Conservation (phyloP, 2,113 vertebrate species). For the Alces alces region DNA sequence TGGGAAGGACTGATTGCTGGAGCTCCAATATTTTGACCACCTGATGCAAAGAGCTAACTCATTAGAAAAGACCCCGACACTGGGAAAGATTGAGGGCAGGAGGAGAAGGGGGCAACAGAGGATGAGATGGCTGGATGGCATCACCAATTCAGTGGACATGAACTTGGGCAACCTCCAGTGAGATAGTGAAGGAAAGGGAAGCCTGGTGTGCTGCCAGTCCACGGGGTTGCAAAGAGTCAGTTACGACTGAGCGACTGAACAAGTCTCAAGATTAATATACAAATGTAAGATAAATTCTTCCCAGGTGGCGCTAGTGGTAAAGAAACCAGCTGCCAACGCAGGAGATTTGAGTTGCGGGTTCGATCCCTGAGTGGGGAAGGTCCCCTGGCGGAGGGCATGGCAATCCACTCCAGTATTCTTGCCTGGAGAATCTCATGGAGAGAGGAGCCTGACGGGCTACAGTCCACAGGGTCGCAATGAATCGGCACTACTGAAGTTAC, state of each 20-base stretch:
- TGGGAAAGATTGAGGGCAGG: background rate
- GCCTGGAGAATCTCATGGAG: background rate
- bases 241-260: background rate
- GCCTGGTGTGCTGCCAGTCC: background rate
- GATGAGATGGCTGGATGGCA: background rate
- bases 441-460: background rate
- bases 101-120: background rate
- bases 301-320: background rate
- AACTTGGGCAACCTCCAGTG: background rate
- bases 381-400: background rate
- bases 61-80: background rate
- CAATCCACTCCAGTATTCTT: background rate
- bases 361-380: background rate
- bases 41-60: background rate
- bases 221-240: background rate
- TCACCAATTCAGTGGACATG: background rate
- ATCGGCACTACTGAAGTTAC: background rate
- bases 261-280: background rate
- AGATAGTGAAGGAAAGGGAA: background rate
- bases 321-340: background rate
- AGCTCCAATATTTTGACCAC: background rate
- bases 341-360: background rate
- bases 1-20: background rate
- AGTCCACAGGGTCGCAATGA: background rate
- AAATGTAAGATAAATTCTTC: background rate